These are phyloP conservation scores for Eriosoma lanigerum DNA, from an alignment of 1,140 invertebrate genomes.

Conservation along the genomic window DNA sequence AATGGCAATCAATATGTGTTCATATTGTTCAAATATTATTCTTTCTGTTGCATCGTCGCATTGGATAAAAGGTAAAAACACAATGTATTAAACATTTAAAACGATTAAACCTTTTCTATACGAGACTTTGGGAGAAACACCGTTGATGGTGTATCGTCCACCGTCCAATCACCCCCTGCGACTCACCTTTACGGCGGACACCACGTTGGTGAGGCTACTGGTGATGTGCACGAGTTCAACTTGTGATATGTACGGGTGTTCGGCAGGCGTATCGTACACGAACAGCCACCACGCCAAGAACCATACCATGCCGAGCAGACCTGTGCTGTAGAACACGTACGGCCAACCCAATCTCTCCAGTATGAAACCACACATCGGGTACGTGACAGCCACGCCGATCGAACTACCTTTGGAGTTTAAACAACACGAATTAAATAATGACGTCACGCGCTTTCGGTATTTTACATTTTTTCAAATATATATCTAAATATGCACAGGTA, in stretches of 20 bases:
- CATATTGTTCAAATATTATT: no score
- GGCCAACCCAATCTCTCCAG: conserved; percentile 72
- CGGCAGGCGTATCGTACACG: conserved; percentile 73
- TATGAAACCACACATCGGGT: conserved; percentile 69
- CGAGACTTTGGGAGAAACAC: no score
- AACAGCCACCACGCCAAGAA: conserved; percentile 73
- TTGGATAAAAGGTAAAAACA: no score
- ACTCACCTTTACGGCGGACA: conserved; percentile 35
- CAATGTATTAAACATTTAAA: no score
- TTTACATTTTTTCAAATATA: no score
- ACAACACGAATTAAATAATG: not conserved
- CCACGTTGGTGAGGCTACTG: conserved; percentile 25
- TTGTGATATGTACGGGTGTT: conserved; percentile 75
- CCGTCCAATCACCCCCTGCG: no score
- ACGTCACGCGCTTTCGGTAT: not conserved
- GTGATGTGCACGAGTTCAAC: conserved; percentile 61
- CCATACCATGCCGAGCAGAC: conserved; percentile 73
- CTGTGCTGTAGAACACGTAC: conserved; percentile 72
- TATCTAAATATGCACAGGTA: no score
- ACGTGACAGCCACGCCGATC: conserved; percentile 70
- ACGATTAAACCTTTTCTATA: no score
- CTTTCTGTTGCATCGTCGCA: no score
- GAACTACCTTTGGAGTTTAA: conserved; percentile 62
- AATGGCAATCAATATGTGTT: no score
- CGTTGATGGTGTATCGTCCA: no score